Evolutionary conservation across 2,113 vertebrate genomes (phyloP).

Genomic region (Heterotilapia buettikoferi): DNA sequence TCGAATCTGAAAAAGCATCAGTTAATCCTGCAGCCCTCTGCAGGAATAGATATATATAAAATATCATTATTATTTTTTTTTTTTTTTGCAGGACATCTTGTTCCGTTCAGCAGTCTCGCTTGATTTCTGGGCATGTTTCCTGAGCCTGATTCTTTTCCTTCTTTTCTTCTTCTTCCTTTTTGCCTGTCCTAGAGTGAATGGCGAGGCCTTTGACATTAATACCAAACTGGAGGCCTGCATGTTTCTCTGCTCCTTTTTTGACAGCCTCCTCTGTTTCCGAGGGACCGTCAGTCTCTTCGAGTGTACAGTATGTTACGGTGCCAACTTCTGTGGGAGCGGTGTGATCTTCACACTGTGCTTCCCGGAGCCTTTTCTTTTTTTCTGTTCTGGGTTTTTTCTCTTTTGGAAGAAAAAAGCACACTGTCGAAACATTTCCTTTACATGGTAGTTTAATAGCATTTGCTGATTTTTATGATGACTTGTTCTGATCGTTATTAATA

Average conservation of each 20-base stretch:
- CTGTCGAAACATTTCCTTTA: constrained; percentile 63
- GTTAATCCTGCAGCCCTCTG: not conserved
- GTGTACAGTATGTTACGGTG: constrained; percentile 69
- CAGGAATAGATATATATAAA: not conserved
- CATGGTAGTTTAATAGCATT: constrained; percentile 67
- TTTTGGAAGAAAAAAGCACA: constrained; percentile 69
- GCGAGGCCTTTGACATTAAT: constrained; percentile 62
- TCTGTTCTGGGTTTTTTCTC: not conserved
- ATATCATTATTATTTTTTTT: not conserved
- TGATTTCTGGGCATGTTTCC: constrained; percentile 60
- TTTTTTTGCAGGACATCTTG: not conserved
- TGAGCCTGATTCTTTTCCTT: constrained; percentile 3
- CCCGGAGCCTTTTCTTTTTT: constrained; percentile 29
- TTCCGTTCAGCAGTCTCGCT: not conserved
- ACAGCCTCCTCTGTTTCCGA: constrained; percentile 46
- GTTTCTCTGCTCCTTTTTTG: constrained; percentile 55
- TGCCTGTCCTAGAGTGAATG: constrained; percentile 64
- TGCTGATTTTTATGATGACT: constrained; percentile 69
- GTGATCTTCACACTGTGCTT: constrained; percentile 41
- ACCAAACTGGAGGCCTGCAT: constrained; percentile 66
- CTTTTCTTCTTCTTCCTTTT: not conserved
- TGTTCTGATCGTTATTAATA: constrained; percentile 67
- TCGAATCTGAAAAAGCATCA: constrained; percentile 3
- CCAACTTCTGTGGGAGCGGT: constrained; percentile 64
- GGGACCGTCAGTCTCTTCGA: constrained; percentile 49